Evolutionary conservation across 1,140 invertebrate species (phyloP).

Genomic region (Leptinotarsa texana): DNA sequence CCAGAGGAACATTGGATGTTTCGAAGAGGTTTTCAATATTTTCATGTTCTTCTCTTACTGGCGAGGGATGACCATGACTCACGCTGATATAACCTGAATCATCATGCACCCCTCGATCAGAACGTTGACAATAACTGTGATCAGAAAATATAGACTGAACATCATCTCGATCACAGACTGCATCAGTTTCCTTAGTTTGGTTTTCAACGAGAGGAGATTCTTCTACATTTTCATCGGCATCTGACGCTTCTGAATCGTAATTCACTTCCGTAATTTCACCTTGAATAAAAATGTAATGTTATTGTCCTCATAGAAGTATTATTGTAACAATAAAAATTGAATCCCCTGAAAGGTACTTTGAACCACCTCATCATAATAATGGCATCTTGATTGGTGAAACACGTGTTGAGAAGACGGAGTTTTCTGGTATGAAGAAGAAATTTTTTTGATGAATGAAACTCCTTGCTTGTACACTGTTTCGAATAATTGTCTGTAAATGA

Average conservation of each 20-base stretch:
- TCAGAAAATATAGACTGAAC: not conserved
- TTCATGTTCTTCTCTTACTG: not conserved
- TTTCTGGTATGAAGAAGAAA: no score
- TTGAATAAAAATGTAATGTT: slow-evolving; percentile 19
- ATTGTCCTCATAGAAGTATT: no score
- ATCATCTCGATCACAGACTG: not conserved
- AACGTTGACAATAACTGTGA: slow-evolving; percentile 9
- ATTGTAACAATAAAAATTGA: no score
- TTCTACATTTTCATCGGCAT: slow-evolving; percentile 18
- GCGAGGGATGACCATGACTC: slow-evolving; percentile 1
- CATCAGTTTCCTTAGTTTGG: not conserved
- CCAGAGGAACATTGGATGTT: not conserved
- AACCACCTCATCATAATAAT: no score
- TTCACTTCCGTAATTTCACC: slow-evolving; percentile 28
- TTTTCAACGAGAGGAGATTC: not conserved
- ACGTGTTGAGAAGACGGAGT: no score
- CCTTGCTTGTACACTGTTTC: no score
- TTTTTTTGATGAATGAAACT: no score
- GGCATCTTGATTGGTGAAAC: no score
- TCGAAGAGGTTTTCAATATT: not conserved
- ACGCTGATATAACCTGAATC: slow-evolving; percentile 11
- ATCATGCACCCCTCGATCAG: not conserved
- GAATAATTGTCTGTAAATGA: no score
- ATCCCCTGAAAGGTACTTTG: no score
- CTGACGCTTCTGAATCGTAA: slow-evolving; percentile 32